Evolutionary conservation across 2,888 invertebrate species (phyloP).

Genomic region (Ectemnius continuus): DNA sequence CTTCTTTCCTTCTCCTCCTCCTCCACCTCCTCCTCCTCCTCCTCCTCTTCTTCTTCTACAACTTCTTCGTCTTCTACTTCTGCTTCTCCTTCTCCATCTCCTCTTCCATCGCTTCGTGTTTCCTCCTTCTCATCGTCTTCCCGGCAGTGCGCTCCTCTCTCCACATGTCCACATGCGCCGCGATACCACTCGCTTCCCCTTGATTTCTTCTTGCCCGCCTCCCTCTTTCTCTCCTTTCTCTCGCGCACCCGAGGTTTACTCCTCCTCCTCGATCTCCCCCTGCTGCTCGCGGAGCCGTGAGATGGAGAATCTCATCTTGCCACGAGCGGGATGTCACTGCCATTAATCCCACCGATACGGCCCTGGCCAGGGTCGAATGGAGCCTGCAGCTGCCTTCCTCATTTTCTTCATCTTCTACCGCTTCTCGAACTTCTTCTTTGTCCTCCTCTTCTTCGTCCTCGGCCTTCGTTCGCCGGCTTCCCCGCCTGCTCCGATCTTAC

Average conservation of each 20-base stretch:
- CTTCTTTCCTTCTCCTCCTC: conserved; percentile 37
- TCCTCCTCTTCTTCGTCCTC: conserved; percentile 33
- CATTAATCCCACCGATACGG: conserved; percentile 70
- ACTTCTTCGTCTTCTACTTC: conserved; percentile 11
- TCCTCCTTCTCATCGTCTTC: conserved; percentile 22
- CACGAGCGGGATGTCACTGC: conserved; percentile 72
- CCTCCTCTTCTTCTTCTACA: conserved; percentile 31
- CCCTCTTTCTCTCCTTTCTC: conserved; percentile 21
- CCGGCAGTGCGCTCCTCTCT: too few species aligned
- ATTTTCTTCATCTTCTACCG: conserved; percentile 49
- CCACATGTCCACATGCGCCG: conserved; percentile 14
- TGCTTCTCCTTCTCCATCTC: conserved; percentile 17
- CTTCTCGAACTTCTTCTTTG: conserved; percentile 40
- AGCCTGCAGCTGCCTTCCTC: conserved; percentile 55
- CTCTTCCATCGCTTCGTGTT: conserved; percentile 19
- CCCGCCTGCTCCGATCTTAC: conserved; percentile 50
- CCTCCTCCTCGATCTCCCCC: conserved; percentile 28
- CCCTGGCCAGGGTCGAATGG: conserved; percentile 62
- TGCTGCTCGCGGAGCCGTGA: conserved; percentile 35
- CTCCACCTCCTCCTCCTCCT: conserved; percentile 28
- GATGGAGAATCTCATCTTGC: conserved; percentile 65
- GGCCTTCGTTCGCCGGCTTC: conserved; percentile 15
- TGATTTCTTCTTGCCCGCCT: conserved; percentile 10
- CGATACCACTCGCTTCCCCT: conserved; percentile 4
- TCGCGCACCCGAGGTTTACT: conserved; percentile 21